phyloP scores from a whole-genome alignment of 2,113 vertebrate species.

The Chaenocephalus aceratus region DNA sequence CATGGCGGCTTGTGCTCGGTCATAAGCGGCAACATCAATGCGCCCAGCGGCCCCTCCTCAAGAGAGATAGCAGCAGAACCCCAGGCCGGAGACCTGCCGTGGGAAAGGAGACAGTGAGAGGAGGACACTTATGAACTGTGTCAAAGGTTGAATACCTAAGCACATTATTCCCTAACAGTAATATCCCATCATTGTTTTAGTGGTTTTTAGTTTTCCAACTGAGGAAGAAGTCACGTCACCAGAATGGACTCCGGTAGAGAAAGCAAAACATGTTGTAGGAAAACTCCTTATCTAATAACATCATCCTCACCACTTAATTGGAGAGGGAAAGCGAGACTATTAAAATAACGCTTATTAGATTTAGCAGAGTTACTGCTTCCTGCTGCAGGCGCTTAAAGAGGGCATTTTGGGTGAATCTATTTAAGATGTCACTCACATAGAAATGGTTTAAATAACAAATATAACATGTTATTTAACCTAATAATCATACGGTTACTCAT shows the following conservation, averaged over 20 bases:
- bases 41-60: no score
- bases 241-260: background rate
- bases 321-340: background rate
- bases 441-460: background rate
- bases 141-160: no score
- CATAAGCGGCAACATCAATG: no score
- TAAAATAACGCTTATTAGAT: constrained; percentile 18
- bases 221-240: background rate
- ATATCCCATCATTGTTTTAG: no score
- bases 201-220: no score
- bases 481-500: background rate
- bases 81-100: no score
- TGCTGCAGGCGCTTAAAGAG: background rate
- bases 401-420: background rate
- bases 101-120: no score
- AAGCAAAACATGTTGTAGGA: background rate
- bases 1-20: no score
- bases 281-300: background rate
- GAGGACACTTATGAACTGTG: no score
- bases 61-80: no score
- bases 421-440: background rate
- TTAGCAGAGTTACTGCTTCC: background rate
- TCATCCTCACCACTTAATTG: background rate
- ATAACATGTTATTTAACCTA: background rate
- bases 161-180: no score